Evolutionary conservation across 2,888 invertebrate species (phyloP), one percentile per base, ranked within the genome.

Genomic region (Chrysodeixis includens): DNA sequence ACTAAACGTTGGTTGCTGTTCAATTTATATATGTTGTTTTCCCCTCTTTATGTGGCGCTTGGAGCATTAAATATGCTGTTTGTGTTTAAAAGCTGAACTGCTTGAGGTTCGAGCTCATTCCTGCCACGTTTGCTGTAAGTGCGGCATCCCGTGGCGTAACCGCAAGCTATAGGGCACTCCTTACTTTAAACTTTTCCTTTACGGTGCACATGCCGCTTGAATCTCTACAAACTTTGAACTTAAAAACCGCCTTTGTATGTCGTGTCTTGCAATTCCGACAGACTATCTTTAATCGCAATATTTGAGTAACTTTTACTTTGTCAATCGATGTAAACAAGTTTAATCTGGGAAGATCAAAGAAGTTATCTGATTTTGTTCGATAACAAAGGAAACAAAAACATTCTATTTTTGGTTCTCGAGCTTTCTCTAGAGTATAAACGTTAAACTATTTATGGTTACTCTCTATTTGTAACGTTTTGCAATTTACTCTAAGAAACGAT

Each of bases 41-140:
- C 63, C 58, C 67, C 52, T 64, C 55, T 69, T 69, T 70, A 65
- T 68, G 61, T 71, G 72, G 46, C 53, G 40, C 12, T 63, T 44
- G 49, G 51, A 64, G 49, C 57, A 79, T 80, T 76, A 68, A 74
- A 76, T 74, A 81, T 79, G 71, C 79, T 68, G 79, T 74, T 81
- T 81, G 79, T 66, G 60, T 60, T 67, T 60, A 62, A 61, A 64
- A 58, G 69, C 53, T 61, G 62, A 71, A 66, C 69, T 68, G 63
- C 79, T 66, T 66, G 22, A 66, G 66, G 59, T 67, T 66, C 65
- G 56, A 56, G 66, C 68, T 69, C 75, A 69, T 78, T 76, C 76
- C 66, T 69, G 55, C 57, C 57, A 58, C 53, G 56, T 58, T 60
- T 59, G 59, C 56, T 51, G 58, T 66, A 56, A 59, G 57, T 57